Evolutionary conservation across 2,797 vertebrate genomes (phyloP), one percentile per base, ranked within the genome.

Genomic region (Argya squamiceps): DNA sequence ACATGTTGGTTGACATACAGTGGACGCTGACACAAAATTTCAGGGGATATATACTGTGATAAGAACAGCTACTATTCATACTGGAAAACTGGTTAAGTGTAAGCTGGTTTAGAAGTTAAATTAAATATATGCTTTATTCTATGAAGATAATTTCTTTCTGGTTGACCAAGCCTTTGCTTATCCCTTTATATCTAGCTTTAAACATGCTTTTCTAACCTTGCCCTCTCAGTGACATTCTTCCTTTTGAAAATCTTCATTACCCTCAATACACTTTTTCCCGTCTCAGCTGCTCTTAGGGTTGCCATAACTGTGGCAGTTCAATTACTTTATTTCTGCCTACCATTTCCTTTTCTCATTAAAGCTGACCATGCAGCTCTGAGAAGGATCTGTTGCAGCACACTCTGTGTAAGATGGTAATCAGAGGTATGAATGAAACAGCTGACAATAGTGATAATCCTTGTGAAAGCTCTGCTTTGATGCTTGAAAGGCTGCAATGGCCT

Each of bases 391-490:
- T 86, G 59, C 89, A 75, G 84, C 73, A 41, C 39, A 7, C 53
- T 80, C 32, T n/a, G 0, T 1, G 2, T 67, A 69, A 70, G 84
- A 26, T 41, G 39, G 50, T 53, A 53, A 69, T 76, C n/a, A 36
- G 73, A 91, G 36, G 46, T 65, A 88, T 69, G 92, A 94, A 93
- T 88, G 76, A 91, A 86, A 90, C 23, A 78, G 82, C 89, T 94
- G 89, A 86, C 91, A 89, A 8, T 29, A 39, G 58, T 41, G 58
- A 52, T 73, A 81, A 79, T 59, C 62, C 65, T 49, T 30, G 39
- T 49, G 69, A 93, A 91, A 85, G 89, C 65, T 89, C 89, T 88
- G 47, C 79, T 39, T 26, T 46, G 69, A 81, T 59, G 36, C 69
- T 65, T 83, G 79, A 88, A 81, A 88, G 41, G 56, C 65, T 96